Evolutionary conservation across 1,140 invertebrate genomes (phyloP), one percentile per base, ranked within the genome.

Genomic region (Cecropterus lyciades): DNA sequence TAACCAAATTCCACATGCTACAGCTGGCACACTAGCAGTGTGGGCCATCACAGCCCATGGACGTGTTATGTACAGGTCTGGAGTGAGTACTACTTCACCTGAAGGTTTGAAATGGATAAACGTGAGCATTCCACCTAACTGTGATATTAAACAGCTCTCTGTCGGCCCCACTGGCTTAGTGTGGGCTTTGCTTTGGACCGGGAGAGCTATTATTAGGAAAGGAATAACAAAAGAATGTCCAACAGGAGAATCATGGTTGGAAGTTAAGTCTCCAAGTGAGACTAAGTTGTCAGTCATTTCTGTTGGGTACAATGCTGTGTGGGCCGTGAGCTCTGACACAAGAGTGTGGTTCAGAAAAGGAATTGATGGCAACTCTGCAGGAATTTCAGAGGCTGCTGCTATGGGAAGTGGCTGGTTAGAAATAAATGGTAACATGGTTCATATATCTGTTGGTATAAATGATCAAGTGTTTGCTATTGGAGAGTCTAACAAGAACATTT

Each of bases 41-140:
- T 98, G 98, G 98, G 96, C 97, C 14, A 96, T 98, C 40, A 98
- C 98, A 30, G 96, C 97, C 17, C 95, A 97, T 82, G 97, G 97
- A 40, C 92, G 97, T 81, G 95, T 98, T 20, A 97, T 98, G 95
- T 97, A 96, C 77, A 93, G 98, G 68, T 94, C 94, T 59, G 96
- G 96, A 4, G 97, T 98, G 3, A 95, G 94, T 69, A 94, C 94
- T 43, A 95, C 93, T 37, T 96, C 96, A 65, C 98, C 97, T 0
- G 98, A 98, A 93, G 98, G 97, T 7, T 92, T 94, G 57, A 93
- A 95, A 15, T 98, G 98, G 98, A 95, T 94, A 33, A 94, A 95
- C 57, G 94, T 98, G 24, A 93, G 95, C 70, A 95, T 96, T 52
- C 94, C 95, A 24, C 93, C 94, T 14, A 95, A 96, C 46, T 94